A percentile compares a stretch with the other conserved stretches of the same genome.
Conservation (phyloP, 2,113 vertebrate species). For the Brachyistius frenatus region DNA sequence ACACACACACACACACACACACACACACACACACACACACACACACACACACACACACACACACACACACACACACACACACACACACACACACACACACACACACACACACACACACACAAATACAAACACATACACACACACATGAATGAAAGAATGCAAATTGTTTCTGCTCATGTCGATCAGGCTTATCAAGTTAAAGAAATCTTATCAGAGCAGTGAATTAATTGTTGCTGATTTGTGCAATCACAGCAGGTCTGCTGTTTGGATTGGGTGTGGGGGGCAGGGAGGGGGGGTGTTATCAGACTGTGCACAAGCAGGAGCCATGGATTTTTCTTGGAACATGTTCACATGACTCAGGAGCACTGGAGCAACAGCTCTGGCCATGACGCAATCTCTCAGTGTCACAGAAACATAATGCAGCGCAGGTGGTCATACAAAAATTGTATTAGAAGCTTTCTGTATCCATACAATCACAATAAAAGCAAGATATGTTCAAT, state of each 20-base stretch:
- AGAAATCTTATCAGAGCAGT: slow-evolving; percentile 20
- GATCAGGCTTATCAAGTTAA: slow-evolving; percentile 14
- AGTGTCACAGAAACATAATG: background rate
- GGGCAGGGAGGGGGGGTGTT: background rate
- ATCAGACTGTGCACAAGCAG: slow-evolving; percentile 16
- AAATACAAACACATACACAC: background rate
- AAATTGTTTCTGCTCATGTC: background rate
- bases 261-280: background rate
- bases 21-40: no score
- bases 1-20: background rate
- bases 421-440: background rate
- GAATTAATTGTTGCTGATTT: slow-evolving; percentile 7
- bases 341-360: slow-evolving; percentile 18
- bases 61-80: slow-evolving; percentile 6
- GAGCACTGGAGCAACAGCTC: slow-evolving; percentile 11
- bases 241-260: slow-evolving; percentile 31
- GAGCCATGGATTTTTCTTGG: slow-evolving; percentile 37
- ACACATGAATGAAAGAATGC: slow-evolving; percentile 2
- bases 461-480: no score
- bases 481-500: no score
- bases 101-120: no score
- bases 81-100: no score
- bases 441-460: background rate
- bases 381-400: slow-evolving; percentile 13
- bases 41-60: no score